A percentile compares a stretch with the other conserved stretches of the same genome.
These are phyloP conservation scores for Pygocentrus nattereri DNA, from an alignment of 2,797 vertebrate genomes.

Conservation along the genomic window DNA sequence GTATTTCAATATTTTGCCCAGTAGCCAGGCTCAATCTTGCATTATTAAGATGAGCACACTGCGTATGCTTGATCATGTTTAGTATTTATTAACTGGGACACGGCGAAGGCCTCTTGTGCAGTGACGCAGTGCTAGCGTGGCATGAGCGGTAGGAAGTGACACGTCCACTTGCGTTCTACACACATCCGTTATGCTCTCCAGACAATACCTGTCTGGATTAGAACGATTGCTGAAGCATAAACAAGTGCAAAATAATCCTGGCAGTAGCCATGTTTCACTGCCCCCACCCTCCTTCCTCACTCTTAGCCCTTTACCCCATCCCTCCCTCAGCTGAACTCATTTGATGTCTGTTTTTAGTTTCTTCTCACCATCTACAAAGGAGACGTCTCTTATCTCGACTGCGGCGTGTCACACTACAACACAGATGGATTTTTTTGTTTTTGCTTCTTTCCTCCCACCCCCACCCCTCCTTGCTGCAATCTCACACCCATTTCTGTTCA, in stretches of 20 bases:
- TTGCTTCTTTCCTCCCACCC: not conserved
- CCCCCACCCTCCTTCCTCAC: constrained; percentile 20
- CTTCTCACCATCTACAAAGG: constrained; percentile 46
- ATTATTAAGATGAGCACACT: not conserved
- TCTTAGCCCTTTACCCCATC: constrained; percentile 26
- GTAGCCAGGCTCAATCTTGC: not conserved
- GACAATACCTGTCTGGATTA: constrained; percentile 75
- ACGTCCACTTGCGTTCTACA: constrained; percentile 75
- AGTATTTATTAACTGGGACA: not conserved
- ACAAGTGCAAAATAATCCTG: constrained; percentile 72
- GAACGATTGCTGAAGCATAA: constrained; percentile 64
- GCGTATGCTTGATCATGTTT: not conserved
- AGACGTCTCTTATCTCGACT: constrained; percentile 48
- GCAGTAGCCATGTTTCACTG: constrained; percentile 54
- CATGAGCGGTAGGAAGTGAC: not conserved
- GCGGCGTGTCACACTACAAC: constrained; percentile 48
- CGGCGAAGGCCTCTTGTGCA: not conserved
- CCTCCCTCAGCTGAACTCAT: constrained; percentile 59
- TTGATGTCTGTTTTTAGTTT: constrained; percentile 68
- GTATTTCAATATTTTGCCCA: not conserved
- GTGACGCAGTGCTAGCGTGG: constrained; percentile 16
- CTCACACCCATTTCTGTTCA: constrained; percentile 60
- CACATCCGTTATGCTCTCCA: constrained; percentile 69
- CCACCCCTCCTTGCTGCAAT: constrained; percentile 31
- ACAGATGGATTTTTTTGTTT: constrained; percentile 32